Base-by-base conservation (phyloP, 2,113 vertebrate genomes). In the Hippocampus comes region DNA sequence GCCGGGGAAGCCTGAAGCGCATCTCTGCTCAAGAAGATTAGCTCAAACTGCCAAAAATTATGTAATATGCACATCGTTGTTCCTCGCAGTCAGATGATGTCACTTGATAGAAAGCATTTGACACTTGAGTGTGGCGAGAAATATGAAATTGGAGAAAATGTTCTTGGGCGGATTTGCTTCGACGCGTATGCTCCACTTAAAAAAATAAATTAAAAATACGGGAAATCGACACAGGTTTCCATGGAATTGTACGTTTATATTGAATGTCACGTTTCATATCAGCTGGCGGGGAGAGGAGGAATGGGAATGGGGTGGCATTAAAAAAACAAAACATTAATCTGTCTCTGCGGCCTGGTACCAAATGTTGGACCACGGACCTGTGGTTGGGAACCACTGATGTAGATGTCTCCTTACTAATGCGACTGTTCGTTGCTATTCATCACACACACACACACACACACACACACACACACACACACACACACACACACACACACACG, bases 41-140 rank as follows among this genome's bases (percentile, higher is more conserved):
- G 42, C 64, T 66, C 64, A 66, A 25, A 25, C 21, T 66, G 21
- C n/a, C n/a, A 46, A 46, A n/a, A 46, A 48, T 66, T 14, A 66
- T 66, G 63, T 48, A 66, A 66, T 46, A 66, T 46, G 42, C 14
- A 25, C 42, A 25, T 23, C 38, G 23, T 43, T 23, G 0, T 14
- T 64, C 63, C 41, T 64, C 21, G 38, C 63, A 64, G 63, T 6
- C 18, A 66, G 42, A 66, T 48, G 41, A 66, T 66, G 41, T 46
- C 63, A 25, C 63, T 46, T 17, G 63, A 25, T 48, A 18, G 42
- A 48, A 66, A 66, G 63, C 42, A 18, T 61, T 61, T 61, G 59
- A 61, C 18, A 25, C 25, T 61, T 30, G 27, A 55, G 53, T n/a
- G 53, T 30, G 27, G 18, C 5, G 30, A 17, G 25, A 30, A 56